A percentile compares a stretch with the other conserved stretches of the same genome.
phyloP scores from a whole-genome alignment of 2,888 invertebrate genomes.

The Athetis lepigone region DNA sequence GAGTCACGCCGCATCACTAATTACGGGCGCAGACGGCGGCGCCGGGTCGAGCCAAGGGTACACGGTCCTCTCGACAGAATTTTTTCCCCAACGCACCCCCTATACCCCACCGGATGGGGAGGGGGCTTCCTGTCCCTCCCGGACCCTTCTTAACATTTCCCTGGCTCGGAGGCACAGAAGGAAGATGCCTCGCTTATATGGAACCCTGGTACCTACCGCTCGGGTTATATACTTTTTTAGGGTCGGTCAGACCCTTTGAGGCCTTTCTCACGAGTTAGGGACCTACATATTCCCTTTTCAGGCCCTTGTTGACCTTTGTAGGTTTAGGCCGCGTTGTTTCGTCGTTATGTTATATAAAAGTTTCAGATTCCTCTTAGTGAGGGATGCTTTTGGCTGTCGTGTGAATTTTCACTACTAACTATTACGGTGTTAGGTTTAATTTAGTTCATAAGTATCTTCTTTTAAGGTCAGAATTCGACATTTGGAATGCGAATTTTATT shows the following conservation, averaged over 20 bases:
- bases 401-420: constrained; percentile 50
- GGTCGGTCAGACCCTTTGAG: constrained; percentile 88
- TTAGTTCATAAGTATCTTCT: constrained; percentile 16
- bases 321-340: constrained; percentile 82
- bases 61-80: constrained; percentile 86
- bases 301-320: constrained; percentile 84
- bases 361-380: constrained; percentile 74
- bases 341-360: constrained; percentile 75
- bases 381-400: constrained; percentile 45
- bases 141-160: constrained; percentile 90
- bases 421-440: constrained; percentile 38
- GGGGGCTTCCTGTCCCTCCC: constrained; percentile 84
- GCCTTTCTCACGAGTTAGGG: constrained; percentile 81
- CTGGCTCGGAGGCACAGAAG: constrained; percentile 88
- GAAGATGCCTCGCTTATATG: constrained; percentile 87
- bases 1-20: constrained; percentile 85
- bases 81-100: constrained; percentile 83
- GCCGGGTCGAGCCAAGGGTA: constrained; percentile 88
- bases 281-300: constrained; percentile 86
- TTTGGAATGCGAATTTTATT: too few species aligned
- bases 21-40: constrained; percentile 87
- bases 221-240: constrained; percentile 90
- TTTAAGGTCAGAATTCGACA: not conserved
- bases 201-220: constrained; percentile 83
- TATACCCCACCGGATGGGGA: constrained; percentile 82